Evolutionary conservation across 2,797 vertebrate genomes (phyloP).

Genomic region (Anableps anableps): DNA sequence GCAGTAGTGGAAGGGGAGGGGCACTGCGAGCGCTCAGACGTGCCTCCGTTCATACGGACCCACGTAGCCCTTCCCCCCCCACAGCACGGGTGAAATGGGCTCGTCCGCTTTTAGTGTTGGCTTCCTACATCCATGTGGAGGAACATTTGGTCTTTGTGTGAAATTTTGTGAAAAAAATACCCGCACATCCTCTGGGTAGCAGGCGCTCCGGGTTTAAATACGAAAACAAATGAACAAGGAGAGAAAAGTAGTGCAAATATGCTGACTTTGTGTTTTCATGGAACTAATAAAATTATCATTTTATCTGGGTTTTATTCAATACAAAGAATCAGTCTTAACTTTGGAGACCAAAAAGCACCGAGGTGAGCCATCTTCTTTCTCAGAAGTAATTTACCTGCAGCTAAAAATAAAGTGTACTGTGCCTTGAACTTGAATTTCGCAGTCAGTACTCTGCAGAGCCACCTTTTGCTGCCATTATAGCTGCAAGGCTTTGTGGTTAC

Average conservation of each 20-base stretch:
- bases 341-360: not conserved
- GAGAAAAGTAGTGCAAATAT: not conserved
- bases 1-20: constrained; percentile 48
- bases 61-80: constrained; percentile 10
- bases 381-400: not conserved
- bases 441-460: not conserved
- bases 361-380: not conserved
- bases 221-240: not conserved
- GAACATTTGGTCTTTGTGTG: constrained; percentile 12
- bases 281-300: not conserved
- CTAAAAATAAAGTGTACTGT: not conserved
- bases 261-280: not conserved
- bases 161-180: not conserved
- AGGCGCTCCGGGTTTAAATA: not conserved
- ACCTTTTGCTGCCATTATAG: not conserved
- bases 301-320: not conserved
- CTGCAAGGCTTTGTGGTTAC: not conserved
- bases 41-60: constrained; percentile 13
- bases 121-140: constrained; percentile 1
- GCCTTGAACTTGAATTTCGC: not conserved
- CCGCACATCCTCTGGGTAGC: not conserved
- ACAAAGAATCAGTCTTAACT: not conserved
- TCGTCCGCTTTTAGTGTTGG: constrained; percentile 27
- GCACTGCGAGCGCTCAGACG: constrained; percentile 20
- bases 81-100: not conserved